Percentiles rank a stretch among this genome's conserved stretches.
These are phyloP conservation scores for Phymorhynchus buccinoides DNA, from an alignment of 1,140 invertebrate species.

Conservation along the genomic window DNA sequence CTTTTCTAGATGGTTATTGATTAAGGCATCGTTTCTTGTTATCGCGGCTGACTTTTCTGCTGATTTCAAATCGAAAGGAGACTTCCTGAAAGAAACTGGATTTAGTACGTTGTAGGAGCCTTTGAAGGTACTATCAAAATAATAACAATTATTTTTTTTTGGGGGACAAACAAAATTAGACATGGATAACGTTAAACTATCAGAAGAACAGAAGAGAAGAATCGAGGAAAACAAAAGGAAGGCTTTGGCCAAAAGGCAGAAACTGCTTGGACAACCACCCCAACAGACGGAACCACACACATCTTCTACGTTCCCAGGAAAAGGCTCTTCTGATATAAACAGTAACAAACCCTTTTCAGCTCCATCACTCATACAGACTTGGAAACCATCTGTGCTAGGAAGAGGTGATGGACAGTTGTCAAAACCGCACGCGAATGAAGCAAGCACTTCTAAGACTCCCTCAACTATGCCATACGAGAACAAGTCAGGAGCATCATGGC, in stretches of 20 bases:
- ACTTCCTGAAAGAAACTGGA: not conserved
- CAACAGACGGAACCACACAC: slow-evolving; percentile 45
- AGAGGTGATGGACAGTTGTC: not conserved
- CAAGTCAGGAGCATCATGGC: not conserved
- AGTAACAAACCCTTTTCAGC: not conserved
- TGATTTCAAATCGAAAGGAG: not conserved
- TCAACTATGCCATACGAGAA: not conserved
- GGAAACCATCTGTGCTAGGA: not conserved
- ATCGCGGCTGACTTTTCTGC: not conserved
- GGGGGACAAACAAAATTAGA: not conserved
- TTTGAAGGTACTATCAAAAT: too few species aligned
- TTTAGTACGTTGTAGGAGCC: too few species aligned
- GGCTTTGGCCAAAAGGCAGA: slow-evolving; percentile 71
- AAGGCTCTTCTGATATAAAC: not conserved
- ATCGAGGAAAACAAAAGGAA: slow-evolving; percentile 75
- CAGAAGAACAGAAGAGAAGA: slow-evolving; percentile 71
- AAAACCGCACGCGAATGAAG: not conserved
- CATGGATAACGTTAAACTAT: slow-evolving; percentile 55
- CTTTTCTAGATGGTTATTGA: too few species aligned
- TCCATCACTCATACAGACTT: not conserved
- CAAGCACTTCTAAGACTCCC: not conserved
- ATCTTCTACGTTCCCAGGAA: not conserved
- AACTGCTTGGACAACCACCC: slow-evolving; percentile 32
- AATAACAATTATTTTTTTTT: not conserved
- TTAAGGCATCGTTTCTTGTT: too few species aligned